These are phyloP conservation scores for Acanthochromis polyacanthus DNA, from an alignment of 2,113 vertebrate species.

Conservation along the genomic window DNA sequence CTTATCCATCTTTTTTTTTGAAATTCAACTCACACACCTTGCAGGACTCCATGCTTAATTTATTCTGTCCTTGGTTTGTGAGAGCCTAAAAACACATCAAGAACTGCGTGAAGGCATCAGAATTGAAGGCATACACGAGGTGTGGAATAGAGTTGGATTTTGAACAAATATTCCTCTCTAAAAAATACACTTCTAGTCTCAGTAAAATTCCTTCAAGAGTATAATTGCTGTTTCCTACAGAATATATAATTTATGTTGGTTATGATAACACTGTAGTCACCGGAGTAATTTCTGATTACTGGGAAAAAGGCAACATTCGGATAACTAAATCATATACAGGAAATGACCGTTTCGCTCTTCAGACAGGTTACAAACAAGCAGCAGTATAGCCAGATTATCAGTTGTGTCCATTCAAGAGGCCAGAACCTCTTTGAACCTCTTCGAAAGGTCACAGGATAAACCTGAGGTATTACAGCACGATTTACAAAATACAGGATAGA, in stretches of 20 bases:
- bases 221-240: background rate
- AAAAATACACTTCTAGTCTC: constrained; percentile 10
- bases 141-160: background rate
- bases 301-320: too few species aligned
- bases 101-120: constrained; percentile 15
- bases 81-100: constrained; percentile 19
- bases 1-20: constrained; percentile 22
- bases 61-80: constrained; percentile 34
- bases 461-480: background rate
- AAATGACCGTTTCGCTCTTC: background rate
- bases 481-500: background rate
- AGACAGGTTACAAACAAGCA: background rate
- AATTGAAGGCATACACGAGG: constrained; percentile 8
- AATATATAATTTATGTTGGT: background rate
- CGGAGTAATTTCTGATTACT: too few species aligned
- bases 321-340: background rate
- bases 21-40: constrained; percentile 42
- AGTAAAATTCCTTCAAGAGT: background rate
- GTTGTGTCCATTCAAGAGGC: background rate
- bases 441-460: background rate
- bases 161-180: background rate
- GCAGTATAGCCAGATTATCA: background rate
- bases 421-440: background rate
- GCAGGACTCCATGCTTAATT: constrained; percentile 50
- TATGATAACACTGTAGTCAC: background rate